Base-by-base conservation (phyloP, 2,113 vertebrate species). In the Peucedramus taeniatus region DNA sequence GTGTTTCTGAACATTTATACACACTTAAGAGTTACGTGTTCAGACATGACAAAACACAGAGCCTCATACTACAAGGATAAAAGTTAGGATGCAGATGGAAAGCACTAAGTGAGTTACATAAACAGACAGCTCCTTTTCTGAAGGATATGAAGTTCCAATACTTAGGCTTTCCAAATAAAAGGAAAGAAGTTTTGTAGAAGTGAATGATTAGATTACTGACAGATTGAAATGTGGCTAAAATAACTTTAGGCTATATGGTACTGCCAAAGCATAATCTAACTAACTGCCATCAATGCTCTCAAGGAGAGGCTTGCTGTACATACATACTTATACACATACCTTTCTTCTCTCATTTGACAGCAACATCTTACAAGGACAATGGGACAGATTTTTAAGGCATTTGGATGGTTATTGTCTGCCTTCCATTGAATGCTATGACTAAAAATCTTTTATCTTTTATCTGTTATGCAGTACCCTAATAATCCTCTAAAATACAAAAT, bases 1-100 rank as follows among this genome's bases (percentile, higher is more conserved):
- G 4, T 14, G 33, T 66, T 69, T 82, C 9, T 60, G 64, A 82
- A 35, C 4, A 26, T 26, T 11, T n/a, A 12, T 47, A 30, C 27
- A 30, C 6, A 30, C 6, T 13, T 35, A 33, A 64, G 16, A 45
- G 11, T 69, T 21, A 40, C 0, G 0, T 63, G 6, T 76, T 86
- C 30, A 86, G 18, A 59, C 28, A 69, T 15, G 7, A 65, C 4
- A 75, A 63, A 84, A 24, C 24, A 61, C 13, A 77, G 39, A 89
- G 3, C 8, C 13, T 60, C 56, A 14, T 50, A 22, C 26, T 39
- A 12, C 15, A 68, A 68, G 15, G 15, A 56, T 24, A n/a, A 79
- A 88, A 54, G 6, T 50, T 30, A 54, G 4, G 6, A n/a, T n/a
- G 20, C 6, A 78, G 65, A 76, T 42, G 15, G 6, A 80, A 88